Evolutionary conservation across 2,797 vertebrate species (phyloP).

Genomic region (Tapera naevia): DNA sequence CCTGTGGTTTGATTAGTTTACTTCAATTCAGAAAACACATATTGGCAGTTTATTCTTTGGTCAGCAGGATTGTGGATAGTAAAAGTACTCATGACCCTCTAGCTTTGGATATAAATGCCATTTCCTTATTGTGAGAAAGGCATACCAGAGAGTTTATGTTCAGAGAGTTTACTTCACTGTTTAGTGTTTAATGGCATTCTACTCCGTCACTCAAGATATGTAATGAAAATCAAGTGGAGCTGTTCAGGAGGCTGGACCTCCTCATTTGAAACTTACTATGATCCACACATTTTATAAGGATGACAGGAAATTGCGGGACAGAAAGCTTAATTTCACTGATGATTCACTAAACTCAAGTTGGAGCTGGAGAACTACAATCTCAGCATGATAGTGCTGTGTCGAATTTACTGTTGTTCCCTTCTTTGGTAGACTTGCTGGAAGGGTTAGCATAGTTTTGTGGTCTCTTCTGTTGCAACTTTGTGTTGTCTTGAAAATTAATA

Average conservation of each 20-base stretch:
- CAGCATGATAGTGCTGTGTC: not conserved
- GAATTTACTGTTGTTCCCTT: not conserved
- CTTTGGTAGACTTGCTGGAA: not conserved
- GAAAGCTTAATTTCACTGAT: slow-evolving; percentile 17
- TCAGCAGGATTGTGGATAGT: not conserved
- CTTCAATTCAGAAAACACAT: not conserved
- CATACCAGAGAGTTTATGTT: not conserved
- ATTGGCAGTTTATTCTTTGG: not conserved
- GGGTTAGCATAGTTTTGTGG: not conserved
- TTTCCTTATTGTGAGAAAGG: not conserved
- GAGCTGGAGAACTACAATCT: not conserved
- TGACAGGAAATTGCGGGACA: not conserved
- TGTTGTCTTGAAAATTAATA: not conserved
- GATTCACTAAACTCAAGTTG: not conserved
- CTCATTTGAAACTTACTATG: not conserved
- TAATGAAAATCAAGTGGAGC: not conserved
- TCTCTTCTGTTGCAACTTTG: not conserved
- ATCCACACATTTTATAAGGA: not conserved
- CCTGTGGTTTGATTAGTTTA: not conserved
- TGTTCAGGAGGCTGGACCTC: not conserved
- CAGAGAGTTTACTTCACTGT: not conserved
- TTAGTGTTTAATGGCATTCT: not conserved
- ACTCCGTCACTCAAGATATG: not conserved
- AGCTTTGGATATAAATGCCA: not conserved
- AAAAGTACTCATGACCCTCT: not conserved